Conservation (phyloP, 2,797 vertebrate species). For the Myripristis jacobus region DNA sequence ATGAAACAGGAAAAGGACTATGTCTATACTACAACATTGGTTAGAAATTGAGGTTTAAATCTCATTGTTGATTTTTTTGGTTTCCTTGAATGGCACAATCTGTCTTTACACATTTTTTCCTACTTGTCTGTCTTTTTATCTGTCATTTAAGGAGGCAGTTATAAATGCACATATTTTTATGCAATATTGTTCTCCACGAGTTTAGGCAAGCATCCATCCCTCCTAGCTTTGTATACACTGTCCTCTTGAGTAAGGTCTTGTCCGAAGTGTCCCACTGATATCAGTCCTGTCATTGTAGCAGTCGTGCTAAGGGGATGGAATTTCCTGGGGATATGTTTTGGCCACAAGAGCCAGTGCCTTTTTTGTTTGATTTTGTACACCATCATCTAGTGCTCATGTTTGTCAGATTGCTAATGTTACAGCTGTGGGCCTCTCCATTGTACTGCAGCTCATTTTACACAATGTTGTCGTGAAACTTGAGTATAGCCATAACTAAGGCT, state of each 20-base stretch:
- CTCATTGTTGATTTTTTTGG: constrained; percentile 52
- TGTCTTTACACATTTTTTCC: constrained; percentile 50
- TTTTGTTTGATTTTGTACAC: constrained; percentile 29
- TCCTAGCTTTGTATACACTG: constrained; percentile 39
- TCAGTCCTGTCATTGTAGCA: constrained; percentile 35
- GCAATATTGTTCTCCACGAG: constrained; percentile 53
- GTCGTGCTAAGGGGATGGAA: constrained; percentile 19
- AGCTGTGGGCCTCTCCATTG: constrained; percentile 31
- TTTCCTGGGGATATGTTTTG: constrained; percentile 20
- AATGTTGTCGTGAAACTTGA: constrained; percentile 53
- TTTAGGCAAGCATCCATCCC: constrained; percentile 34
- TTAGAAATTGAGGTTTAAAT: constrained; percentile 68
- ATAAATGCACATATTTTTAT: constrained; percentile 67
- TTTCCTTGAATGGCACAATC: constrained; percentile 26
- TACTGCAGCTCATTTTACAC: constrained; percentile 46
- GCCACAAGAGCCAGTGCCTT: constrained; percentile 66
- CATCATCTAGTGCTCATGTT: constrained; percentile 24
- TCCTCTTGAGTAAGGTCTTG: constrained; percentile 34
- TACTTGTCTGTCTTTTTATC: constrained; percentile 59
- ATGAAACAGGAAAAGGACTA: constrained; percentile 65
- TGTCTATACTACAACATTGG: constrained; percentile 66
- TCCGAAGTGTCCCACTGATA: constrained; percentile 19
- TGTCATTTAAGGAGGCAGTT: constrained; percentile 54
- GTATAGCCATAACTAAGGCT: constrained; percentile 46
- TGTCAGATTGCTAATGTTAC: constrained; percentile 36